phyloP scores from a whole-genome alignment of 2,797 vertebrate genomes.

The Artibeus jamaicensis region DNA sequence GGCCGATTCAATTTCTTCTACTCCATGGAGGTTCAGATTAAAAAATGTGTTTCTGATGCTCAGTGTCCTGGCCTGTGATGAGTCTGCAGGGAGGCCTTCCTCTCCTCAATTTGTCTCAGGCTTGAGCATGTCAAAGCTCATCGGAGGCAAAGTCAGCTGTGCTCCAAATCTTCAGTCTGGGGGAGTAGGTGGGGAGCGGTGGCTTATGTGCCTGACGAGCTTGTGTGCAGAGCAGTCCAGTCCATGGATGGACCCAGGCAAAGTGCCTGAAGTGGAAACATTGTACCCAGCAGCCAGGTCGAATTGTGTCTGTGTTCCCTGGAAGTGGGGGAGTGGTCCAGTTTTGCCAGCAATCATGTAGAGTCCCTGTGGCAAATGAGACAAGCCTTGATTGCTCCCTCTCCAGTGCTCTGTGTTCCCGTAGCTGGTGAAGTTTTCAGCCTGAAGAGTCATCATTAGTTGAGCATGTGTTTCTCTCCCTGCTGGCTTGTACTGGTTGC shows the following conservation, averaged over 20 bases:
- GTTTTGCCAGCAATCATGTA: not conserved
- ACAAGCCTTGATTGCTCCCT: too few species aligned
- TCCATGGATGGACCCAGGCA: not conserved
- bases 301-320: not conserved
- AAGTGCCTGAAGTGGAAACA: not conserved
- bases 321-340: not conserved
- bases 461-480: not conserved
- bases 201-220: not conserved
- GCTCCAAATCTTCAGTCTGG: not conserved
- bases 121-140: not conserved
- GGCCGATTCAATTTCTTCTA: not conserved
- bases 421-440: not conserved
- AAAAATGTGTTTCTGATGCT: slow-evolving; percentile 42
- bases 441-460: too few species aligned
- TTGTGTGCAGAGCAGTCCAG: accelerated
- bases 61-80: not conserved
- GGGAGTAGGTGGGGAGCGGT: not conserved
- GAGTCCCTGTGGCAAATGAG: not conserved
- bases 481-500: too few species aligned
- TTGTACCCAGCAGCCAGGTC: not conserved
- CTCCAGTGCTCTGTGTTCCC: not conserved
- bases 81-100: not conserved
- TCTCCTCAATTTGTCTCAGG: not conserved
- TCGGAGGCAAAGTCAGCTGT: not conserved
- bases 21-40: not conserved